Evolutionary conservation across 92 coral and sea anemone genomes (phyloP).

Genomic region (Parazoanthus swiftii): DNA sequence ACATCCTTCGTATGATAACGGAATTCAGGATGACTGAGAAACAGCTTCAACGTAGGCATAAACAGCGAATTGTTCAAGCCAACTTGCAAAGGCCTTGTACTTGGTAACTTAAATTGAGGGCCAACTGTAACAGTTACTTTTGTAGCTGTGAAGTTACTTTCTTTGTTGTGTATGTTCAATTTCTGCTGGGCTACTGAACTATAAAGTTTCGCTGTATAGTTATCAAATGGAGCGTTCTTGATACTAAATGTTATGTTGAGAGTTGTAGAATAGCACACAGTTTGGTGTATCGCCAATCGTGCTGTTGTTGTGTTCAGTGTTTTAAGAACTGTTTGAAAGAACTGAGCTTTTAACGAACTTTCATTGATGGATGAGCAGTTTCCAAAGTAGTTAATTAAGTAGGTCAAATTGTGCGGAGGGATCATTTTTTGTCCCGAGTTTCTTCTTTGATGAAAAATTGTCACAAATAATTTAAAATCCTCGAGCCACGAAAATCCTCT

Average conservation of each 20-base stretch:
- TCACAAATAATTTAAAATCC: constrained; percentile 40
- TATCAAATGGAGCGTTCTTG: background rate
- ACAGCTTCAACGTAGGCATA: too few species aligned
- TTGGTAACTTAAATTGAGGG: background rate
- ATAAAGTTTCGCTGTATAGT: background rate
- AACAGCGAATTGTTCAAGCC: background rate
- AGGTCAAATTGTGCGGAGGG: background rate
- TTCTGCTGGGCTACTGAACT: background rate
- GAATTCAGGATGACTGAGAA: too few species aligned
- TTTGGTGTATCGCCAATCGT: background rate
- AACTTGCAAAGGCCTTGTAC: background rate
- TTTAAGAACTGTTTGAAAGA: background rate
- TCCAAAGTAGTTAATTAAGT: background rate
- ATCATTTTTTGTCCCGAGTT: background rate
- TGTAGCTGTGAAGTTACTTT: too few species aligned
- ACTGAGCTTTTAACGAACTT: background rate
- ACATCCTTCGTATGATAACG: too few species aligned
- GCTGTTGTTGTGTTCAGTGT: background rate
- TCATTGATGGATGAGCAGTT: background rate
- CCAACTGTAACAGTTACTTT: background rate
- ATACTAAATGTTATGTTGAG: background rate
- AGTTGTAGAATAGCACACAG: background rate
- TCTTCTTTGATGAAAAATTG: background rate
- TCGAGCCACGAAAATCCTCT: too few species aligned
- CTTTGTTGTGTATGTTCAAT: background rate